Evolutionary conservation across 2,888 invertebrate genomes (phyloP), one percentile per base, ranked within the genome.

Genomic region (Leucoma salicis): DNA sequence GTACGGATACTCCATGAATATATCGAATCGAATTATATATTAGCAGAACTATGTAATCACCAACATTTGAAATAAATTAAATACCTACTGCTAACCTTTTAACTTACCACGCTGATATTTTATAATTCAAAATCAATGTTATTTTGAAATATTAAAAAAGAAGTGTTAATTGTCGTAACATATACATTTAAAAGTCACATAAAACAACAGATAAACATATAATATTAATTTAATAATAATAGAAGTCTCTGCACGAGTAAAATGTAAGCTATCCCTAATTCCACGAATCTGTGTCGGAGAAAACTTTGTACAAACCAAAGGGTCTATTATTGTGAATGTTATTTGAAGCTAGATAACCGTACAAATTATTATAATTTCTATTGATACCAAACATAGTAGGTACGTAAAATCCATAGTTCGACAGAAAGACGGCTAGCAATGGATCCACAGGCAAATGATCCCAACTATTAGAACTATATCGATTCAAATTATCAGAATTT

Each of bases 251-350:
- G 11, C 15, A 16, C 24, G 27, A 39, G 28, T 49, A 45, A 21
- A 43, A 44, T 61, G n/a, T 15, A 31, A 21, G 15, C n/a, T 62
- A 51, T 2, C 53, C 7, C 33, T 61, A 63, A 51, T 59, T 58
- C 49, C 42, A 73, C 13, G 82, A 77, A 69, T 86, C 78, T n/a
- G 78, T 80, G 52, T 88, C 87, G 5, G 85, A 81, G 60, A 72
- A 83, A 39, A 85, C 49, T 67, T 93, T 93, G 64, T 93, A 93
- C 21, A 87, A 75, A 29, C 92, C 93, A 63, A 93, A 92, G 0
- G 93, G 93, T 66, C 89, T 86, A 64, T 92, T 92, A 61, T 93
- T 93, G 65, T 93, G 93, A 56, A 92, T 91, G 69, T 92, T 93
- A 66, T 93, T 93, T 5, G 91, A 89, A 12, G 93, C 92, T 54